Conservation (phyloP, 1,140 invertebrate species). For the Rhysida immarginata region DNA sequence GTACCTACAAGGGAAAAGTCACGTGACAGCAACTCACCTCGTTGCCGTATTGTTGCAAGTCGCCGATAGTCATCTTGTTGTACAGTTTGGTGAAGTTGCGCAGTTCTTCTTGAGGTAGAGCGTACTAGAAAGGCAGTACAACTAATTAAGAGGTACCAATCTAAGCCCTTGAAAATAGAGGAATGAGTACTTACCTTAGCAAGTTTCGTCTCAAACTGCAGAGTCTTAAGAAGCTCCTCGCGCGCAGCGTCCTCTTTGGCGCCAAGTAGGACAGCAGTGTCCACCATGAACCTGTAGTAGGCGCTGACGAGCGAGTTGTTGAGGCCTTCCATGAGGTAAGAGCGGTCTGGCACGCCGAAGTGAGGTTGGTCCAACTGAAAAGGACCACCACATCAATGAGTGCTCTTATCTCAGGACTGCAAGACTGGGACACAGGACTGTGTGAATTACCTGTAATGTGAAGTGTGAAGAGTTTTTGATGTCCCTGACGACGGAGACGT, state of each 20-base stretch:
- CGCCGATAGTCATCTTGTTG: no score
- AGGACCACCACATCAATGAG: not conserved
- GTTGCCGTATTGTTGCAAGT: no score
- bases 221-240: constrained; percentile 58
- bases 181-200: constrained; percentile 58
- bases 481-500: constrained; percentile 76
- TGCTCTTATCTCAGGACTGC: no score
- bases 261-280: constrained; percentile 73
- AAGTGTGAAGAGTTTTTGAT: constrained; percentile 56
- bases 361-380: constrained; percentile 78
- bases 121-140: no score
- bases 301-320: constrained; percentile 30
- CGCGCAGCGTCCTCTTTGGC: constrained; percentile 49
- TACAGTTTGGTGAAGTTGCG: no score
- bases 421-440: no score
- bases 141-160: no score
- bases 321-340: constrained; percentile 68
- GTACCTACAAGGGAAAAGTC: no score
- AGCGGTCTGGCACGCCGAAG: constrained; percentile 55
- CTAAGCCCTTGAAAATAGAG: no score
- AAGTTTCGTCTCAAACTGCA: constrained; percentile 84
- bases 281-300: constrained; percentile 30
- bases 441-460: constrained; percentile 2
- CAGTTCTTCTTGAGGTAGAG: no score
- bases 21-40: no score